These are phyloP conservation scores for Mionectes olivaceus DNA, from an alignment of 2,797 vertebrate species.

Conservation along the genomic window DNA sequence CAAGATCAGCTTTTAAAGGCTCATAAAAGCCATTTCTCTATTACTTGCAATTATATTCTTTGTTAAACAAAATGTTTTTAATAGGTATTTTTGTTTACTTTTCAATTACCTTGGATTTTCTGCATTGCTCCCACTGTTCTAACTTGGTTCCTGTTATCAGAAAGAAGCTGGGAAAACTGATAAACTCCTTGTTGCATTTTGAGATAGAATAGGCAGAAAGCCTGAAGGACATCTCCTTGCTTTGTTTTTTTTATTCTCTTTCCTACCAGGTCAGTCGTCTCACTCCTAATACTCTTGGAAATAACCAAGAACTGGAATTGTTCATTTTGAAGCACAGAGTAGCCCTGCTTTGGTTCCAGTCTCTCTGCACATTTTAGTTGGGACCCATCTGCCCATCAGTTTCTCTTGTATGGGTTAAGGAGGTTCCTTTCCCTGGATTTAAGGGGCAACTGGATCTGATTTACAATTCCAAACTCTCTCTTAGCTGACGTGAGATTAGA, in stretches of 20 bases:
- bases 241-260: not conserved
- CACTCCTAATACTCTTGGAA: not conserved
- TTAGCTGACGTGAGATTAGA: not conserved
- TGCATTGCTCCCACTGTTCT: not conserved
- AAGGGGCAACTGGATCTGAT: not conserved
- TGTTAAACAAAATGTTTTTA: not conserved
- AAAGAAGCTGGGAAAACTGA: not conserved
- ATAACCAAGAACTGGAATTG: slow-evolving; percentile 42
- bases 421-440: not conserved
- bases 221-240: not conserved
- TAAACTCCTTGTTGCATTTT: not conserved
- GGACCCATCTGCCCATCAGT: not conserved
- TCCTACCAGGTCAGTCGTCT: not conserved
- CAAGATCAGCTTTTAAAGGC: slow-evolving; percentile 15
- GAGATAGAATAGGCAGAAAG: not conserved
- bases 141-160: not conserved
- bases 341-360: not conserved
- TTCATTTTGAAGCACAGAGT: not conserved
- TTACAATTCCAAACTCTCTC: not conserved
- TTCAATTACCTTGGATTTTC: not conserved
- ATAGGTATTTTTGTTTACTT: slow-evolving; percentile 15
- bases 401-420: not conserved
- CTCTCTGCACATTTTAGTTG: not conserved
- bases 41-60: not conserved
- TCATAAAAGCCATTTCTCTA: slow-evolving; percentile 16